Conservation (phyloP, 2,888 invertebrate species). For the Seira sanloemensis region DNA sequence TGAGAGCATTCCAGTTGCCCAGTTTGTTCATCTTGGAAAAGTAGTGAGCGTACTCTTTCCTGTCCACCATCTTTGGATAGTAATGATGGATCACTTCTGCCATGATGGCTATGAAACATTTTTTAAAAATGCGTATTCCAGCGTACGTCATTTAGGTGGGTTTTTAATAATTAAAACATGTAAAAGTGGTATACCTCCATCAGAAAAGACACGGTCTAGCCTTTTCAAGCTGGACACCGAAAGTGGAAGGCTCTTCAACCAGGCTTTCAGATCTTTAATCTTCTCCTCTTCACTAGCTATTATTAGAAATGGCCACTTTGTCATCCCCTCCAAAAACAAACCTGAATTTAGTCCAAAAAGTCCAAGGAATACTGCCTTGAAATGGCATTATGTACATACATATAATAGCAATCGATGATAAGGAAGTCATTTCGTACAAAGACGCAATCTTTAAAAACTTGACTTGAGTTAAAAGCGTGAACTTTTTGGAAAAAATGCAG, state of each 20-base stretch:
- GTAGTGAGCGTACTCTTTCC: constrained; percentile 30
- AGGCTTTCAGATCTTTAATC: constrained; percentile 32
- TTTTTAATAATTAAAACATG: not conserved
- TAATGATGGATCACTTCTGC: constrained; percentile 54
- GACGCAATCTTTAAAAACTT: no score
- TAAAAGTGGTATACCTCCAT: constrained; percentile 40
- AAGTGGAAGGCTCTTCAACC: constrained; percentile 49
- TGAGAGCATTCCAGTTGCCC: constrained; percentile 53
- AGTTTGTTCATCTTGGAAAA: constrained; percentile 40
- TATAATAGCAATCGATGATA: no score
- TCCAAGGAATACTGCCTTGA: no score
- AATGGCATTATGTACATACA: no score
- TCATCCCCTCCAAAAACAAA: no score
- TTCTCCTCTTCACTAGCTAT: constrained; percentile 32
- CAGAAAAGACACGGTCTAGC: constrained; percentile 57
- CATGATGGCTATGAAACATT: constrained; percentile 30
- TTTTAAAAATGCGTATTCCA: no score
- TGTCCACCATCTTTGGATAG: constrained; percentile 42
- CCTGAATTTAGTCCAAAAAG: no score
- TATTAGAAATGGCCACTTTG: no score
- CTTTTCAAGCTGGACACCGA: constrained; percentile 22
- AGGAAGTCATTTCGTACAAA: no score
- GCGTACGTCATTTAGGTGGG: no score
- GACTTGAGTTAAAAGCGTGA: no score
- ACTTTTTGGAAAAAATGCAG: no score